Evolutionary conservation across 2,888 invertebrate species (phyloP), one percentile per base, ranked within the genome.

Genomic region (Malthinus flaveolus): DNA sequence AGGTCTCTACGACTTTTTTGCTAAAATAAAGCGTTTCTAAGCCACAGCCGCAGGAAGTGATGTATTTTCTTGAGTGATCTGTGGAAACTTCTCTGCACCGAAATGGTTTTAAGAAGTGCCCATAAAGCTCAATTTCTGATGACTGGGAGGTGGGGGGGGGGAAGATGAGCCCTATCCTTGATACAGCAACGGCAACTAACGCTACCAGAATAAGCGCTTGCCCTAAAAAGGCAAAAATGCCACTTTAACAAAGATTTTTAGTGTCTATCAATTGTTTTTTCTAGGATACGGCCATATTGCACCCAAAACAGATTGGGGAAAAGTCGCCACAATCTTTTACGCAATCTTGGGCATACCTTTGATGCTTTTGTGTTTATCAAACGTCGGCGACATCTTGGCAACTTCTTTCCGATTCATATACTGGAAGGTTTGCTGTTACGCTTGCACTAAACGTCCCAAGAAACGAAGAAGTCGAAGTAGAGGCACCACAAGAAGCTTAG

Each of bases 261-360:
- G n/a, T n/a, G n/a, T n/a, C n/a, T n/a, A n/a, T n/a, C n/a, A n/a
- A n/a, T n/a, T n/a, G 37, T 11, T 7, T 34, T 56, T 76, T 78
- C 23, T 78, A 95, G 95, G 96, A 34, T 97, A 96, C 78, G 97
- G 96, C 6, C 95, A 97, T 78, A 95, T 96, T 60, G 91, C 95
- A 0, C 96, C 96, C 1, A 95, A 94, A 81, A 97, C 97, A 0
- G 87, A 90, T 71, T 90, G 90, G 75, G 97, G 97, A 37, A 96
- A 96, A 79, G 91, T 96, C 65, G 91, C 94, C 65, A 97, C 97
- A 9, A 96, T 97, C 72, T 90, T 97, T 77, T 97, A 97, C 80
- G 96, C 96, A 15, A 95, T 97, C 74, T 84, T 96, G 65, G 97
- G 93, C 45, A 97, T 97, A 68, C 97, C 97, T 0, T 82, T 97